Evolutionary conservation across 2,888 invertebrate species (phyloP), one percentile per base, ranked within the genome.

Genomic region (Caenorhabditis parvicauda): DNA sequence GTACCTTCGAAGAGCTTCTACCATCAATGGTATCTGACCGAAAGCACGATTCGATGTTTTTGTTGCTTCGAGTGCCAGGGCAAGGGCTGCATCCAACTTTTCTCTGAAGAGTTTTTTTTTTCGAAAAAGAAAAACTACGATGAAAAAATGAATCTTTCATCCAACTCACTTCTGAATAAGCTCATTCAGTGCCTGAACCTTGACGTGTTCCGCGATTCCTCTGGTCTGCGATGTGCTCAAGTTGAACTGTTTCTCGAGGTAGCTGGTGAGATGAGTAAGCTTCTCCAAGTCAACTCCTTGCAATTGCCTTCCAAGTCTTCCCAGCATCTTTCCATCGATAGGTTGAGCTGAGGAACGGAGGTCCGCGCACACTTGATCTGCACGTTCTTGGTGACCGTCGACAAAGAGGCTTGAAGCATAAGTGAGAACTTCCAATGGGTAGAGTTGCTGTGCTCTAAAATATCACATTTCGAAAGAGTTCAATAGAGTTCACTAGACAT

Each of bases 1-100:
- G 7, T 14, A 48, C 48, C 28, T 14, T 42, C 46, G 54, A 2
- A 63, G 58, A 2, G 63, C 63, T 32, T 47, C 63, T 17, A 59
- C 45, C 63, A 63, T 63, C 2, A 63, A 14, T 17, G 63, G 63
- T 9, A 63, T 27, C 38, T 63, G 63, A 42, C 63, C 63, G 39
- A 63, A 63, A 5, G 63, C 54, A 28, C 63, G 39, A 19, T 48
- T 48, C 39, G 50, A 49, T 4, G 21, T 27, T 19, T 24, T 47
- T 0, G 63, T 63, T 25, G 58, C 58, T 25, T 63, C 52, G 12
- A 59, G 42, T 5, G 58, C 63, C 54, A 63, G 52, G n/a, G 32
- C 52, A 2, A 63, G 44, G 7, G 63, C 63, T 21, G 54, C 58
- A 3, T 35, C 12, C 12, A 63, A 28, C 24, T 63, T 49, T 21